phyloP scores from a whole-genome alignment of 2,113 vertebrate species.

The Mastomys natalensis region DNA sequence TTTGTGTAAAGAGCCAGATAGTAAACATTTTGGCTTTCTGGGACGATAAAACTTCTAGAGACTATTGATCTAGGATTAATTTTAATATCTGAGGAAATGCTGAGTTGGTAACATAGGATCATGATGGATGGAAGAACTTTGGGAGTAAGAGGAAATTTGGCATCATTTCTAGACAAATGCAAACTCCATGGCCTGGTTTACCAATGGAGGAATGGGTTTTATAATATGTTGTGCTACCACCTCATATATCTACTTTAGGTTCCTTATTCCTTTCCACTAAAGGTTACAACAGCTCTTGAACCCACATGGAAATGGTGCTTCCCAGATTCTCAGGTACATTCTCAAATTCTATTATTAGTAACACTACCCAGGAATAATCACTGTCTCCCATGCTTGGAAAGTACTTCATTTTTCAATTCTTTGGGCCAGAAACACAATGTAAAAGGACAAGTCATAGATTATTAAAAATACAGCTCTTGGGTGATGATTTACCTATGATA shows the following conservation, averaged over 20 bases:
- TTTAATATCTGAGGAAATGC: background rate
- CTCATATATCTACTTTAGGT: background rate
- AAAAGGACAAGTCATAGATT: background rate
- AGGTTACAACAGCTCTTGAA: background rate
- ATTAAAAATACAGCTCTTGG: background rate
- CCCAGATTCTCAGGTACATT: background rate
- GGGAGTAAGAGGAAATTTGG: background rate
- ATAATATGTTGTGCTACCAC: background rate
- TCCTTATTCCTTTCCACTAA: background rate
- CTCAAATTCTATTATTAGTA: background rate
- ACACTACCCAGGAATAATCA: accelerated
- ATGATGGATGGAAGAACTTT: background rate
- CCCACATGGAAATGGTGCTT: background rate
- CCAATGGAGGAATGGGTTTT: background rate
- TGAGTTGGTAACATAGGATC: background rate
- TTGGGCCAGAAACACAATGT: background rate
- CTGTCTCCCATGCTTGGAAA: background rate
- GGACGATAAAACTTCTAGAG: background rate
- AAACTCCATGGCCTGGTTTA: background rate
- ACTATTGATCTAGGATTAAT: background rate
- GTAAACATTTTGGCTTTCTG: background rate
- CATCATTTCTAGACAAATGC: background rate
- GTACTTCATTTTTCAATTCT: background rate
- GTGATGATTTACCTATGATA: background rate
- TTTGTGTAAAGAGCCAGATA: background rate